Evolutionary conservation across 1,140 invertebrate species (phyloP).

Genomic region (Megalopta genalis): DNA sequence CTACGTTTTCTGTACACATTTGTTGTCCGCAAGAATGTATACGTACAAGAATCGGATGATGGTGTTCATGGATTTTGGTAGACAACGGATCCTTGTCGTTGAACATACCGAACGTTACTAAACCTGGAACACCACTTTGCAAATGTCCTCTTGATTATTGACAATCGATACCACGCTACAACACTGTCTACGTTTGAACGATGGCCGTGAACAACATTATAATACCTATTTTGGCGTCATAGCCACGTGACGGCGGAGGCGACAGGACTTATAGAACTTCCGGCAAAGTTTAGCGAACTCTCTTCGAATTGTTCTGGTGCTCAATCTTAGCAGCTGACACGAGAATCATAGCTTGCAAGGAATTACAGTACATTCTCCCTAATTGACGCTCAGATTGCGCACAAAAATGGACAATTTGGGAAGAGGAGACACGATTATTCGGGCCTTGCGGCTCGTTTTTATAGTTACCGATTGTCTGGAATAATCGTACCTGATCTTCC

Average conservation of each 20-base stretch:
- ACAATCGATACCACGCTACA: slow-evolving; percentile 73
- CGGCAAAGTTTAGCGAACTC: slow-evolving; percentile 1
- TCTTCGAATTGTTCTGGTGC: neutral
- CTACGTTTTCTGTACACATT: too few species aligned
- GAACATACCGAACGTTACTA: slow-evolving; percentile 70
- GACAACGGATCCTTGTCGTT: slow-evolving; percentile 52
- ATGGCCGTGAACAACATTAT: slow-evolving; percentile 66
- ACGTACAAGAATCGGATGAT: slow-evolving; percentile 73
- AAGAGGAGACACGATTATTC: too few species aligned
- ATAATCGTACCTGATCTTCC: too few species aligned
- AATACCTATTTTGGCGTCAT: slow-evolving; percentile 48
- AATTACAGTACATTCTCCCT: too few species aligned
- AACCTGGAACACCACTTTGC: slow-evolving; percentile 51
- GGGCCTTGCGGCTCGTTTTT: too few species aligned
- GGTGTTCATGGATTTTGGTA: slow-evolving; percentile 53
- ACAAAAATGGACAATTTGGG: too few species aligned
- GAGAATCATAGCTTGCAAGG: too few species aligned
- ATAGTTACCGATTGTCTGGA: too few species aligned
- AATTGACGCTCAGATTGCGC: too few species aligned
- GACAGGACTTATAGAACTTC: slow-evolving; percentile 3
- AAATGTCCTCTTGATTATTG: slow-evolving; percentile 75
- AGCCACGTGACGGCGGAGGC: neutral
- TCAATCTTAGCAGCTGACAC: too few species aligned
- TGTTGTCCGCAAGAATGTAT: slow-evolving; percentile 16
- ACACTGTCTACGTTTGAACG: slow-evolving; percentile 41